phyloP scores from a whole-genome alignment of 2,113 vertebrate genomes.

The Siphamia tubifer region DNA sequence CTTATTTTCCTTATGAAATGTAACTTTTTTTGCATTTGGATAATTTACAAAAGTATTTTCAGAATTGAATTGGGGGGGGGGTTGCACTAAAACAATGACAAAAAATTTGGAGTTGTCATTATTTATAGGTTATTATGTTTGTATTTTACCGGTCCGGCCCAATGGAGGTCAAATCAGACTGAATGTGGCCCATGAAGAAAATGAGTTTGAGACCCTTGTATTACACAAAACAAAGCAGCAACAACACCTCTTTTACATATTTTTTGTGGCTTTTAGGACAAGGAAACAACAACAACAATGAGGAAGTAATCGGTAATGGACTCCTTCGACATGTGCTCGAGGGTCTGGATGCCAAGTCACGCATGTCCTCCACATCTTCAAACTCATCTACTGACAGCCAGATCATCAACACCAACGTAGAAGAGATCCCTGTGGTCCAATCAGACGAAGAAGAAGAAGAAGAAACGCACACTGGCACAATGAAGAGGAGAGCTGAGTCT shows the following conservation, averaged over 20 bases:
- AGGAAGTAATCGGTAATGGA: constrained; percentile 73
- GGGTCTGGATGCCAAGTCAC: constrained; percentile 78
- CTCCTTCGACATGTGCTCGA: constrained; percentile 78
- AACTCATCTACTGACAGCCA: constrained; percentile 86
- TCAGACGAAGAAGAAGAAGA: constrained; percentile 86
- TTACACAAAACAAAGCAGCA: neutral
- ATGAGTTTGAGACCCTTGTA: too few species aligned
- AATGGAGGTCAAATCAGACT: too few species aligned
- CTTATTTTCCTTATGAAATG: too few species aligned
- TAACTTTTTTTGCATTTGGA: too few species aligned
- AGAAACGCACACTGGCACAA: constrained; percentile 62
- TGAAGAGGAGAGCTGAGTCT: constrained; percentile 20
- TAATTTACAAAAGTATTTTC: too few species aligned
- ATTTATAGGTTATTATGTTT: too few species aligned
- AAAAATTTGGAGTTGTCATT: too few species aligned
- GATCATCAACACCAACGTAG: constrained; percentile 79
- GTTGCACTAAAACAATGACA: too few species aligned
- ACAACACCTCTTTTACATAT: neutral
- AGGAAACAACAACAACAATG: constrained; percentile 48
- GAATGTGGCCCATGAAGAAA: too few species aligned
- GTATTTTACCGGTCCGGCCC: too few species aligned
- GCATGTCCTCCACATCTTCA: constrained; percentile 89
- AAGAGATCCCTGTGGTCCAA: constrained; percentile 83
- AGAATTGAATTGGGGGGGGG: too few species aligned
- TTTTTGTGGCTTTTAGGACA: constrained; percentile 6